Conservation (phyloP, 1,140 invertebrate species). For the Nasonia longicornis region DNA sequence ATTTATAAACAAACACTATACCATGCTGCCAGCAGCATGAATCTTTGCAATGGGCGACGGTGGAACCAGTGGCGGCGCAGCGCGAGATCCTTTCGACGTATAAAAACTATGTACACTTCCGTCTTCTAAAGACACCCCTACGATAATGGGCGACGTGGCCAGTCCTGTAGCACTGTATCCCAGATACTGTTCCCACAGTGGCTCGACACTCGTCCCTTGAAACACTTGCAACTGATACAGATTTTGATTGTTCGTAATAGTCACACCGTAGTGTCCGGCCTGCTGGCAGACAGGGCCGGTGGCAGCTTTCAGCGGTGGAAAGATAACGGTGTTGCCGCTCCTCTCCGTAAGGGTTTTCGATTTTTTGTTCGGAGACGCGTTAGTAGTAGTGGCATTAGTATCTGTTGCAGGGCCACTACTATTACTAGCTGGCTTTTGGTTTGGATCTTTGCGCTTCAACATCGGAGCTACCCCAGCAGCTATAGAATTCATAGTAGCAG, state of each 20-base stretch:
- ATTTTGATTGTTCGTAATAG: conserved; percentile 61
- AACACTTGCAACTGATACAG: conserved; percentile 69
- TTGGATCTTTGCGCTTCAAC: conserved; percentile 62
- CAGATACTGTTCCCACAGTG: conserved; percentile 65
- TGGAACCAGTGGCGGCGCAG: conserved; percentile 75
- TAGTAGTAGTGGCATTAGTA: conserved; percentile 48
- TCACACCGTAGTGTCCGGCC: conserved; percentile 63
- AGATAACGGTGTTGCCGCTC: conserved; percentile 51
- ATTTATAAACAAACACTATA: conserved; percentile 39
- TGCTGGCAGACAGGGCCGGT: conserved; percentile 61
- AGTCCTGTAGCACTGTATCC: conserved; percentile 64
- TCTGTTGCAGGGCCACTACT: background rate
- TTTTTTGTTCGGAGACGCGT: conserved; percentile 53
- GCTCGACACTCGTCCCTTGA: conserved; percentile 70
- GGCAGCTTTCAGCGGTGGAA: conserved; percentile 61
- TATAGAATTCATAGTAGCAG: conserved; percentile 61
- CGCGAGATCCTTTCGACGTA: conserved; percentile 69
- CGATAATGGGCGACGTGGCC: conserved; percentile 66
- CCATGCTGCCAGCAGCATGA: conserved; percentile 63
- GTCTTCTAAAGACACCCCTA: conserved; percentile 76
- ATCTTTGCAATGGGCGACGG: conserved; percentile 71
- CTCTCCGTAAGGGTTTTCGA: conserved; percentile 57
- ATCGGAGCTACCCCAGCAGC: conserved; percentile 51
- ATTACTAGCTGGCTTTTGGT: conserved; percentile 43
- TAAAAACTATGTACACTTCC: conserved; percentile 76